Percentiles rank a stretch among this genome's conserved stretches.
Evolutionary conservation across 1,140 invertebrate genomes (phyloP).

Genomic region (Hypsibius dujardini): DNA sequence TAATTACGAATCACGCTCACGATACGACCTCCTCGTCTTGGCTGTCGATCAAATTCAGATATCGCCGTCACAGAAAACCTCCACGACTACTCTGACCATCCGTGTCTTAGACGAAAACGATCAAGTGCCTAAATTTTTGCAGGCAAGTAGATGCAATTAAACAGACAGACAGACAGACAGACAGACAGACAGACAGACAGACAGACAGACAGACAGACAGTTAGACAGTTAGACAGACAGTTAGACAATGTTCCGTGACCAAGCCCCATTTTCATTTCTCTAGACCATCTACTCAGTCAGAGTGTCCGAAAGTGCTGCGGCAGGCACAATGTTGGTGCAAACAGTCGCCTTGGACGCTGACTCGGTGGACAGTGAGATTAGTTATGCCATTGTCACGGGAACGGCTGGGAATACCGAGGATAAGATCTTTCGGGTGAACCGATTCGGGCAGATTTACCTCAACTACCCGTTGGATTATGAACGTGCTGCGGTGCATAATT

Average conservation of each 20-base stretch:
- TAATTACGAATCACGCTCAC: slow-evolving; percentile 33
- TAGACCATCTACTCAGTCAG: too few species aligned
- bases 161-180: too few species aligned
- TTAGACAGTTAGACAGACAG: too few species aligned
- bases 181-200: too few species aligned
- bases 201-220: too few species aligned
- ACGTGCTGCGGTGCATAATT: background rate
- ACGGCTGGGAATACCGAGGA: too few species aligned
- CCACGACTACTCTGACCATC: background rate
- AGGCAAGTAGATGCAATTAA: too few species aligned
- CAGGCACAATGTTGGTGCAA: background rate
- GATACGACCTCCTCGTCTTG: slow-evolving; percentile 49
- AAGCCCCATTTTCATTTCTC: too few species aligned
- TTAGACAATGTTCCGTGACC: too few species aligned
- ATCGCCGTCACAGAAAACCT: too few species aligned
- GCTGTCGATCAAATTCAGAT: too few species aligned
- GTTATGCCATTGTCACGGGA: background rate
- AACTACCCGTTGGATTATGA: background rate
- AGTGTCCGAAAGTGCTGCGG: background rate
- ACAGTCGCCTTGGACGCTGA: background rate
- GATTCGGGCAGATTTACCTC: slow-evolving; percentile 11
- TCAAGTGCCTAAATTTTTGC: slow-evolving; percentile 20
- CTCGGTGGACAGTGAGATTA: background rate
- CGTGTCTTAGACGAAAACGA: background rate
- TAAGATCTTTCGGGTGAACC: background rate